A percentile compares a stretch with the other conserved stretches of the same genome.
phyloP scores from a whole-genome alignment of 2,797 vertebrate genomes.

The Eospalax fontanierii region DNA sequence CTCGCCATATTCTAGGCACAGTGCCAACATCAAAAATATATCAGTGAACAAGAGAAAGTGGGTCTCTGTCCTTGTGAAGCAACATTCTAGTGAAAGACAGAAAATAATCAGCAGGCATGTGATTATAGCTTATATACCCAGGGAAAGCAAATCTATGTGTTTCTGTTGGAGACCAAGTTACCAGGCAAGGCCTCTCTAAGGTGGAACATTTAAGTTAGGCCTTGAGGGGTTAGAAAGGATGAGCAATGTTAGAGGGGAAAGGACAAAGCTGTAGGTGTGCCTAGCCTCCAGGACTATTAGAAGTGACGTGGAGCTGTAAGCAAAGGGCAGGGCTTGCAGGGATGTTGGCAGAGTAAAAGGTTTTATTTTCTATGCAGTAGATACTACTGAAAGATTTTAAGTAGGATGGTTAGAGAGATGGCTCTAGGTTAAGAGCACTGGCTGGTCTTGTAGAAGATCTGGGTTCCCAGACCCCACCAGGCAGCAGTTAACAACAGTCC shows the following conservation, averaged over 20 bases:
- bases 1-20: neutral
- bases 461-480: too few species aligned
- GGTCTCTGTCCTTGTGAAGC: neutral
- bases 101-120: neutral
- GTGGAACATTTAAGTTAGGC: neutral
- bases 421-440: too few species aligned
- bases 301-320: neutral
- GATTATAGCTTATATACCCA: neutral
- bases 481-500: too few species aligned
- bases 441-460: too few species aligned
- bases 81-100: neutral
- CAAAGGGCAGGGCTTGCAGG: neutral
- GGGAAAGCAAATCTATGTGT: neutral
- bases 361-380: neutral
- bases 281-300: neutral
- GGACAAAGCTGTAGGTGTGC: neutral
- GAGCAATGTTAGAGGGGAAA: neutral
- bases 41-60: neutral
- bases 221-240: neutral
- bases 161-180: neutral
- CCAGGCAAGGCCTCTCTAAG: neutral
- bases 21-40: neutral
- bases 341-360: neutral
- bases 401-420: too few species aligned
- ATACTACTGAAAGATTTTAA: neutral